A percentile compares a stretch with the other conserved stretches of the same genome.
Conservation (phyloP, 1,140 invertebrate species). For the Telenomus remus region DNA sequence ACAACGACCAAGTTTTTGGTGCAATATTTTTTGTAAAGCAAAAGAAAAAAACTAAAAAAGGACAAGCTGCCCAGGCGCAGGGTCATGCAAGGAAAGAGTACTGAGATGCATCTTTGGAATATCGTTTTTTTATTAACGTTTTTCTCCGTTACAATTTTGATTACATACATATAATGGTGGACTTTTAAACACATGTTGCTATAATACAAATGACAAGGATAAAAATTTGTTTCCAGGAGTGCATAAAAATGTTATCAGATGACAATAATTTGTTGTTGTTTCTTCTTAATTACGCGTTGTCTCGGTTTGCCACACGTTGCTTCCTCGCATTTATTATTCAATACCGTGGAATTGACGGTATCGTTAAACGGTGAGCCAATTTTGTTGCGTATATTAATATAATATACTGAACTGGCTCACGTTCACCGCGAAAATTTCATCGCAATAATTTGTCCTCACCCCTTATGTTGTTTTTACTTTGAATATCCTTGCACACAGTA, state of each 20-base stretch:
- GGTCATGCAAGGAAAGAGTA: no score
- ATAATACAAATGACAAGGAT: conserved; percentile 75
- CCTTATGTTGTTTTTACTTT: conserved; percentile 35
- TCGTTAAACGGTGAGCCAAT: conserved; percentile 69
- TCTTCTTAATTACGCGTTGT: conserved; percentile 29
- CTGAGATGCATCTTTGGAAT: conserved; percentile 50
- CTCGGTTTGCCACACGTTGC: conserved; percentile 1
- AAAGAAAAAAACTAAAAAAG: no score
- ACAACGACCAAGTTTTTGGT: neutral
- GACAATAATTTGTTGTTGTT: conserved; percentile 62
- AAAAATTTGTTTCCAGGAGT: conserved; percentile 71
- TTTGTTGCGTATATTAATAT: conserved; percentile 75
- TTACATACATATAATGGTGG: conserved; percentile 76
- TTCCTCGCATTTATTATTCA: conserved; percentile 4
- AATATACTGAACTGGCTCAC: conserved; percentile 73
- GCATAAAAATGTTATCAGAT: conserved; percentile 75
- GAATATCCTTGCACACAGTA: conserved; percentile 69
- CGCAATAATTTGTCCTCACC: conserved; percentile 51
- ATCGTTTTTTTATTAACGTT: conserved; percentile 75
- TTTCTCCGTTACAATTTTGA: conserved; percentile 75
- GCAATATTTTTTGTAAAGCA: neutral
- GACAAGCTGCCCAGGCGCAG: no score
- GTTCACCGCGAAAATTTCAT: conserved; percentile 66
- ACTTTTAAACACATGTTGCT: conserved; percentile 74
- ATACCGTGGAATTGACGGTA: conserved; percentile 38